These are phyloP conservation scores for Tenthredo distinguenda DNA, from an alignment of 2,888 invertebrate genomes.

Conservation along the genomic window DNA sequence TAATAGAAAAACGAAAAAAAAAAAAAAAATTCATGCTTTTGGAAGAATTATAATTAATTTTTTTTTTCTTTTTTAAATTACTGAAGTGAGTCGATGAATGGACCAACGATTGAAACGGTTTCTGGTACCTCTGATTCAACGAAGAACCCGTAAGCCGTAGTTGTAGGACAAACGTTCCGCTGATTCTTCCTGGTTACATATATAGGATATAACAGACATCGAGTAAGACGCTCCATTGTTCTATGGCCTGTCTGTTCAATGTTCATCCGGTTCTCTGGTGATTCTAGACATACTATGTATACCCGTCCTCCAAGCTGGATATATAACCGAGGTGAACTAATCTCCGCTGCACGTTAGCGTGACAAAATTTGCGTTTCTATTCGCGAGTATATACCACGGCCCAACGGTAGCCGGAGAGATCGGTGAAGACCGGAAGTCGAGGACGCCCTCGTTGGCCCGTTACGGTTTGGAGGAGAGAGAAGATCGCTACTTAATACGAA, in stretches of 20 bases:
- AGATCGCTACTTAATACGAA: constrained; percentile 1
- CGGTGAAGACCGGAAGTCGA: constrained; percentile 29
- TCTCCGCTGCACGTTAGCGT: constrained; percentile 43
- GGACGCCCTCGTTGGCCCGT: constrained; percentile 27
- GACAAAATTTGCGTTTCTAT: constrained; percentile 50
- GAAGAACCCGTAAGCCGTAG: neutral
- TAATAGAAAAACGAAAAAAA: neutral
- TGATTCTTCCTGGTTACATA: constrained; percentile 38
- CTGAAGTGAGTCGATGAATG: neutral
- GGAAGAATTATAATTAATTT: neutral
- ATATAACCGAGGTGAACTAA: constrained; percentile 23
- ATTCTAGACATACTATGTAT: neutral
- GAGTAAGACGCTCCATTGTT: constrained; percentile 45
- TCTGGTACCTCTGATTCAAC: neutral
- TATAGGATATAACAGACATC: neutral
- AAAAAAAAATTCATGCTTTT: neutral
- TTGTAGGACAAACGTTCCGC: constrained; percentile 44
- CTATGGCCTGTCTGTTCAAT: constrained; percentile 11
- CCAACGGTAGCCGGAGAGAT: constrained; percentile 31
- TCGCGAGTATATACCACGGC: neutral
- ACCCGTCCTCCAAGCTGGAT: neutral
- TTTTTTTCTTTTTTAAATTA: neutral
- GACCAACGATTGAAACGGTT: neutral
- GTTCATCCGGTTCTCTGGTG: constrained; percentile 42
- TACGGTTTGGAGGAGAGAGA: constrained; percentile 19